phyloP scores from a whole-genome alignment of 1,140 invertebrate species.

The Drosophila hydei region DNA sequence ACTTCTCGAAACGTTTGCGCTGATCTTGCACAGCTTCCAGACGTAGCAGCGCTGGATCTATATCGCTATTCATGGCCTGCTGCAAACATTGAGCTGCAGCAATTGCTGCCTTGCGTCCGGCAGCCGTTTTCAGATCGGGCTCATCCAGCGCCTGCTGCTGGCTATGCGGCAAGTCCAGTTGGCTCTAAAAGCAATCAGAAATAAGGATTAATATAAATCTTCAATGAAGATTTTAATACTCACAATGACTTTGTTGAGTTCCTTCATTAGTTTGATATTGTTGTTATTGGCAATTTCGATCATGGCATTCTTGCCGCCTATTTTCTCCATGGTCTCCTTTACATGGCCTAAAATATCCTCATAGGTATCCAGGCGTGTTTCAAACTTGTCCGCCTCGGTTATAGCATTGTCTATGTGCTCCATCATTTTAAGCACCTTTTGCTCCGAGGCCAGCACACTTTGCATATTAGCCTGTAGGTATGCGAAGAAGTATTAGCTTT shows the following conservation, averaged over 20 bases:
- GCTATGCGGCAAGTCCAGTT: constrained; percentile 90
- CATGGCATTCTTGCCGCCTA: constrained; percentile 95
- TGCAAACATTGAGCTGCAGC: constrained; percentile 92
- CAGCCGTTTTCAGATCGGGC: constrained; percentile 89
- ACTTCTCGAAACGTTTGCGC: constrained; percentile 92
- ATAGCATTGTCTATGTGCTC: constrained; percentile 92
- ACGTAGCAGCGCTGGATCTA: constrained; percentile 87
- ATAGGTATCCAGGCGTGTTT: constrained; percentile 89
- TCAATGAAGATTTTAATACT: neutral
- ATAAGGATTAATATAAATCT: neutral
- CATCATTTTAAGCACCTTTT: constrained; percentile 93
- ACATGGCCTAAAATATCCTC: constrained; percentile 92
- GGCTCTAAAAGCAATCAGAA: constrained; percentile 84
- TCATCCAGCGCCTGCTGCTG: constrained; percentile 89
- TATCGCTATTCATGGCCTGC: constrained; percentile 90
- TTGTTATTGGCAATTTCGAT: constrained; percentile 95
- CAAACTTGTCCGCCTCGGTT: constrained; percentile 90
- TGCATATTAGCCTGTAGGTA: constrained; percentile 89
- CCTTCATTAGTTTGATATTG: constrained; percentile 90
- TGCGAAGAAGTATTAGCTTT: neutral
- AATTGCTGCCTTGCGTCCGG: constrained; percentile 91
- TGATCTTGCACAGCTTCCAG: constrained; percentile 95
- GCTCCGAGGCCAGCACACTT: constrained; percentile 90
- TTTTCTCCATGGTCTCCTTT: constrained; percentile 93
- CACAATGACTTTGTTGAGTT: constrained; percentile 92